Base-by-base conservation (phyloP, 2,113 vertebrate genomes). In the Hemibagrus wyckioides region DNA sequence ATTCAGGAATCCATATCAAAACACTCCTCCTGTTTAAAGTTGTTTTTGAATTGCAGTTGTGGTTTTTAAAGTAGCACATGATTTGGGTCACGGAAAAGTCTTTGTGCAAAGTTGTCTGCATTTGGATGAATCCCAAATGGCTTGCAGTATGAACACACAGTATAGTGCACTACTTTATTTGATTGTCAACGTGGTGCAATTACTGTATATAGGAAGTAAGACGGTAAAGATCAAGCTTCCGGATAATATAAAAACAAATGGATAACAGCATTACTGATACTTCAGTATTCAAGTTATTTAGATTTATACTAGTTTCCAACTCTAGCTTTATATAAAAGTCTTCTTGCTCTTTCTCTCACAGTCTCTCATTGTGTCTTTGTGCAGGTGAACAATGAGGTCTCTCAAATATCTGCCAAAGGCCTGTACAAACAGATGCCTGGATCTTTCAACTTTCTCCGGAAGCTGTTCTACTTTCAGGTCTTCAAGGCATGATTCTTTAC, bases 361-460 rank as follows among this genome's bases (percentile, higher is more conserved):
- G 5, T 2, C 33, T 8, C 17, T 73, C 19, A 8, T 33, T 44
- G 50, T 44, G 19, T 7, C 21, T 88, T 63, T 92, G 85, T 84
- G 1, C 93, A 99, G 98, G 97, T 99, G 5, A 96, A 97, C 4
- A 0, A 95, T 0, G 90, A 95, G 0, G 97, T 99, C n/a, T 96
- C 98, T 75, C 95, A 94, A 77, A 95, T 93, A 87, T 94, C 94
- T 1, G 95, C 94, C 83, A 97, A 94, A 93, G 97, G 96, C 2
- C 63, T 69, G 76, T 98, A 94, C 94, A 99, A 99, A 89, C 98
- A 99, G 94, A 99, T 98, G 59, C 97, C 98, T 0, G 97, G 97
- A 48, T 97, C 94, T 28, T 97, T 99, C 91, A 98, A 97, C 89
- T 99, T 97, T 82, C 97, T 99, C 41, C 97, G 97, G 63, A 99